Base-by-base conservation (phyloP, 2,888 invertebrate genomes). In the Diachrysia chrysitis region DNA sequence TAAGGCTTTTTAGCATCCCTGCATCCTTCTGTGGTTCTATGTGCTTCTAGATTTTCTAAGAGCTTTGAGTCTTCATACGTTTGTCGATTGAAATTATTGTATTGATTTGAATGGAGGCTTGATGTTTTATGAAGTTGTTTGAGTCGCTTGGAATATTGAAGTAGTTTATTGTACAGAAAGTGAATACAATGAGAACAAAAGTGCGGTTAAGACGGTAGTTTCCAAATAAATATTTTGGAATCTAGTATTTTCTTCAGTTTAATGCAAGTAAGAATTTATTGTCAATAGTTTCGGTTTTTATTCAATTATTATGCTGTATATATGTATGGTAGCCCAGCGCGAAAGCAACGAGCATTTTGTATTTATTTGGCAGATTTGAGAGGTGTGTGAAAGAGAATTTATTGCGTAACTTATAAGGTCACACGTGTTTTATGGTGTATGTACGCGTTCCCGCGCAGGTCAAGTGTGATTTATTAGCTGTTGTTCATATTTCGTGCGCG, bases 291-390 rank as follows among this genome's bases (percentile, higher is more conserved):
- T 25, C 25, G 16, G 5, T 25, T 16, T 2, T 10, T 16, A 6
- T 16, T 23, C 16, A 16, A 25, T 14, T 25, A 16, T 0, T 0
- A 0, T 0, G 17, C 63, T 32, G 5, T 51, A 51, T 37, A 37
- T 14, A 37, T 73, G 12, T 25, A 25, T 25, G 2, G 25, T 5
- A 42, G 12, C 23, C 35, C 37, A 65, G 53, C 58, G 25, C 25
- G 55, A 55, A 64, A 23, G 55, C 58, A 62, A 68, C 66, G 71
- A 78, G 73, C 79, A 71, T 83, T 78, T 75, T 64, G 75, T 82
- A 85, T 84, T 83, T 83, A 83, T 79, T 81, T 76, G 73, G 74
- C 72, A 78, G 77, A 82, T 83, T 84, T 82, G 81, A 81, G 78
- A 81, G 79, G 79, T 78, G 78, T 69, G 65, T 60, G 59, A 56